These are phyloP conservation scores for Luidia sarsii DNA, from an alignment of 53 echinoderm and acorn worm genomes.

Conservation along the genomic window DNA sequence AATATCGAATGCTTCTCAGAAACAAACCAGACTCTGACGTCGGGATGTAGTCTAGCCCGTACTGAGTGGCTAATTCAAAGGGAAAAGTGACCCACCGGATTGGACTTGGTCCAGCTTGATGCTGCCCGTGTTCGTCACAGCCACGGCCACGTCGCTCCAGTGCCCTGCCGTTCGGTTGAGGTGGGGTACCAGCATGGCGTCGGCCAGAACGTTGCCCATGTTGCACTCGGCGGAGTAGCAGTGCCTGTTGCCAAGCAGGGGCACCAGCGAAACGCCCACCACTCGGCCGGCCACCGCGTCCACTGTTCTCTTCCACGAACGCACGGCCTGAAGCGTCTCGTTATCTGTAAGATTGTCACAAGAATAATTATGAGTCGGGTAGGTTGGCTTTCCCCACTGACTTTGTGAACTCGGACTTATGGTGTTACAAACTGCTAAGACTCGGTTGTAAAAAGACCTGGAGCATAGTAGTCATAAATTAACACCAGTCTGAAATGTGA, in stretches of 20 bases:
- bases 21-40: no score
- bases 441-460: no score
- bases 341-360: slow-evolving; percentile 54
- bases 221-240: slow-evolving; percentile 85
- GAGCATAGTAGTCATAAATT: no score
- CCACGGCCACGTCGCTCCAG: slow-evolving; percentile 74
- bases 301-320: slow-evolving; percentile 57
- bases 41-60: no score
- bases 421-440: no score
- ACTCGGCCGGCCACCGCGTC: slow-evolving; percentile 58
- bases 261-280: slow-evolving; percentile 66
- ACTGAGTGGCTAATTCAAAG: no score
- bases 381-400: no score
- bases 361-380: no score
- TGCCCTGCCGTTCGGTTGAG: slow-evolving; percentile 20
- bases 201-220: slow-evolving; percentile 81
- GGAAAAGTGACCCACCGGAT: no score
- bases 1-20: no score
- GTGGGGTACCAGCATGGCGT: slow-evolving; percentile 68
- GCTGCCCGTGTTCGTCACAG: slow-evolving; percentile 81
- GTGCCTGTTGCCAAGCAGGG: slow-evolving; percentile 61
- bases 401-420: no score
- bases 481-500: no score
- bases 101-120: slow-evolving; percentile 32
- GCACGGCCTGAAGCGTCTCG: slow-evolving; percentile 50